Evolutionary conservation across 2,797 vertebrate genomes (phyloP).

Genomic region (Arnoldichthys spilopterus): DNA sequence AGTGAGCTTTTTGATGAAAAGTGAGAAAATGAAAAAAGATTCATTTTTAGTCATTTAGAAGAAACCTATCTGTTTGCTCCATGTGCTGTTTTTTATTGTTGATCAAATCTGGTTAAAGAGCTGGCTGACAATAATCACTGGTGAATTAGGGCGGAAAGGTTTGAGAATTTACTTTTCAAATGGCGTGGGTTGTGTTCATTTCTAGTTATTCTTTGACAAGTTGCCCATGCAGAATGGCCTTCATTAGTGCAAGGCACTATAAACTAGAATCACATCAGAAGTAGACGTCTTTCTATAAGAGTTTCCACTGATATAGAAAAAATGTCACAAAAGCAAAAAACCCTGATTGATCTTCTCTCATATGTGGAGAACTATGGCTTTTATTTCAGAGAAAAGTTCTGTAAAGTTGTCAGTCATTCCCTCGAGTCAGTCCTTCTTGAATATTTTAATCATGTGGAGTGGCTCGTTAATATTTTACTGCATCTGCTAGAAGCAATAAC

Average conservation of each 20-base stretch:
- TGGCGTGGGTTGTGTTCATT: conserved; percentile 27
- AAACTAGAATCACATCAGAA: not conserved
- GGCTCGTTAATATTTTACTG: conserved; percentile 38
- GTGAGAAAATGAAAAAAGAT: conserved; percentile 17
- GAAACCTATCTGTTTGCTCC: conserved; percentile 16
- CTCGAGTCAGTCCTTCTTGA: conserved; percentile 21
- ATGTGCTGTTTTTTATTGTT: conserved; percentile 14
- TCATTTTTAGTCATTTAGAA: conserved; percentile 11
- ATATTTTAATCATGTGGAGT: conserved; percentile 44
- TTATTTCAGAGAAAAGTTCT: conserved; percentile 27
- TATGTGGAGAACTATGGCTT: not conserved
- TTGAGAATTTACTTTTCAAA: conserved; percentile 32
- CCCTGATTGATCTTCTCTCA: conserved; percentile 21
- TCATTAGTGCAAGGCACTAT: not conserved
- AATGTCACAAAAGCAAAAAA: conserved; percentile 1
- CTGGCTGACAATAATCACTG: not conserved
- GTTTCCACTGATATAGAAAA: conserved; percentile 8
- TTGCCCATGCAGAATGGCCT: not conserved
- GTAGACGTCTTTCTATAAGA: not conserved
- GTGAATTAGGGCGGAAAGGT: conserved; percentile 20
- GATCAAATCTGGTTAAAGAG: not conserved
- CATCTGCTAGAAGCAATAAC: not conserved
- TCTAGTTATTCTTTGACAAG: conserved; percentile 36
- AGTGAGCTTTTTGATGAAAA: not conserved
- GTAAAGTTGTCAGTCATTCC: conserved; percentile 27